Percentiles rank a stretch among this genome's conserved stretches.
Conservation (phyloP, 2,113 vertebrate genomes). For the Ceyx melanurus region DNA sequence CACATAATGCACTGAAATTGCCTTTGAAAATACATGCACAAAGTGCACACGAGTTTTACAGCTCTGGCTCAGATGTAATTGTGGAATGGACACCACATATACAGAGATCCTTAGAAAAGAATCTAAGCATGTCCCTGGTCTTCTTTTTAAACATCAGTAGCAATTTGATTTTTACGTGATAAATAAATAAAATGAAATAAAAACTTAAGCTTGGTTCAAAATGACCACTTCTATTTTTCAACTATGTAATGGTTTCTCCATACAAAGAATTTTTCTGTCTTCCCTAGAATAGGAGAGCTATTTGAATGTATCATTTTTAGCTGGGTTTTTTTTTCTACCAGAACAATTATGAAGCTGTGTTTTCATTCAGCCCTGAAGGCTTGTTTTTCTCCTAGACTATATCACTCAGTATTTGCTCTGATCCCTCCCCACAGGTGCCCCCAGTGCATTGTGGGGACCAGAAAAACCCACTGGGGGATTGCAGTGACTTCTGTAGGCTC, state of each 20-base stretch:
- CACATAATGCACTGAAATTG: background rate
- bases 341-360: background rate
- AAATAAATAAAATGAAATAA: background rate
- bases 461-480: background rate
- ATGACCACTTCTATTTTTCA: background rate
- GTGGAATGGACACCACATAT: background rate
- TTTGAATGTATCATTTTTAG: background rate
- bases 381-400: background rate
- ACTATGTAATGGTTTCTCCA: background rate
- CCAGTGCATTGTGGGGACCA: background rate
- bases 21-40: background rate
- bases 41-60: background rate
- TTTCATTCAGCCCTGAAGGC: background rate
- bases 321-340: background rate
- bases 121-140: background rate
- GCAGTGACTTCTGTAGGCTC: background rate
- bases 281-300: background rate
- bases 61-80: background rate
- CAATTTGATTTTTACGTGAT: background rate
- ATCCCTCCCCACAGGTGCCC: fast-evolving
- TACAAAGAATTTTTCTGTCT: background rate
- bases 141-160: background rate
- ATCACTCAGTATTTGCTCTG: background rate
- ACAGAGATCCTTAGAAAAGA: background rate
- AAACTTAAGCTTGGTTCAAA: background rate